Base-by-base conservation (phyloP, 2,888 invertebrate genomes). In the Megaustenia siamemsis region DNA sequence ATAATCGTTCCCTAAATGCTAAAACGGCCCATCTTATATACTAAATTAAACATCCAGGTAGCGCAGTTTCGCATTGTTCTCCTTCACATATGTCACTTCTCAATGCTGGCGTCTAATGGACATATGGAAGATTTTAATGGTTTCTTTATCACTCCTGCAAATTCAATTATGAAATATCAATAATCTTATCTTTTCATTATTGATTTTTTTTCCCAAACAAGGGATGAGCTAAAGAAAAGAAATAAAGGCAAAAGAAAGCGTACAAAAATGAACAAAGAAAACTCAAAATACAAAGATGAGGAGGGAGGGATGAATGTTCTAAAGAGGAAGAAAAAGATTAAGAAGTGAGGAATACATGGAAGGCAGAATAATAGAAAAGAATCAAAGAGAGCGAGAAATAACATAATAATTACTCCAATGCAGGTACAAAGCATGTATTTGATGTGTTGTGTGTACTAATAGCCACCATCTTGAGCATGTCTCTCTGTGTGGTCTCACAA, bases 31-130 rank as follows among this genome's bases (percentile, higher is more conserved):
- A 69, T 40, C 40, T 69, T 18, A 68, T 8, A 35, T 24, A 69
- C 1, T 69, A 18, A 24, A 40, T 69, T 24, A 40, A 28, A 18
- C 28, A 66, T n/a, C 12, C 35, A 63, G 40, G 24, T 38, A 60
- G 38, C 40, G 24, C 78, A 12, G n/a, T 78, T 12, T 56, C 2
- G 40, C 28, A 73, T 28, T 73, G 5, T 49, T 49, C 49, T 45
- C 28, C 73, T 28, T 49, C 73, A n/a, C 69, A 69, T 69, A 69
- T 69, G 69, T 69, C 69, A 69, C 60, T 69, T 69, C 40, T 69
- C 40, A 40, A 69, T 21, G 40, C 69, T 24, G 24, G 40, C 38
- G 49, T 32, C 73, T 73, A 73, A 73, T 73, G 73, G 73, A 15
- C 49, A 49, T 45, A 49, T 73, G 73, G 73, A 32, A 28, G 32